Percentiles rank a stretch among this genome's conserved stretches.
Conservation (phyloP, 2,113 vertebrate genomes). For the Accipiter virgatus region DNA sequence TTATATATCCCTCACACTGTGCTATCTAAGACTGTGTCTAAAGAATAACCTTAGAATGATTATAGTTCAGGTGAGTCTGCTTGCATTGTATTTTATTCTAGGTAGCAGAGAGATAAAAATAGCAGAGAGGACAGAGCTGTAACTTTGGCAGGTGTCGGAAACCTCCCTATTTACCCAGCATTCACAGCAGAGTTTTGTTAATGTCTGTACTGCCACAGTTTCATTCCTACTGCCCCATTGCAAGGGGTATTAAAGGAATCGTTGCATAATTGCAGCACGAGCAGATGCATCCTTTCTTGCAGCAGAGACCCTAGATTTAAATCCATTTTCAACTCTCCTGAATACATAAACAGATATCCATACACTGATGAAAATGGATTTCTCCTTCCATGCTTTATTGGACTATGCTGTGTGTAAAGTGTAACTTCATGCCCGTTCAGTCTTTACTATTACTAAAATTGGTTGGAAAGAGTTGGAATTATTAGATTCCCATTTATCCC, state of each 20-base stretch:
- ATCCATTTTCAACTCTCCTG: not conserved
- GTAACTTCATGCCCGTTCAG: not conserved
- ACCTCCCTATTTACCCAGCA: not conserved
- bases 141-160: not conserved
- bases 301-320: not conserved
- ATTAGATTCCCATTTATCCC: not conserved
- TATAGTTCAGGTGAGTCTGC: not conserved
- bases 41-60: not conserved
- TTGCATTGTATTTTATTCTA: not conserved
- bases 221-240: not conserved
- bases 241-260: not conserved
- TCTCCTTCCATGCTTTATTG: not conserved
- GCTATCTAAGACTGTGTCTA: not conserved
- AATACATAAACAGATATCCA: not conserved
- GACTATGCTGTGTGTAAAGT: not conserved
- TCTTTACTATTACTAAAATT: not conserved
- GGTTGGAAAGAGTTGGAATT: not conserved
- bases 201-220: not conserved
- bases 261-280: rapidly evolving
- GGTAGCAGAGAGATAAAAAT: not conserved
- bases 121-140: not conserved
- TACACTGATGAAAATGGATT: not conserved
- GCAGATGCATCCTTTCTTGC: not conserved
- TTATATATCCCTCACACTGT: not conserved
- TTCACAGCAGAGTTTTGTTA: not conserved